Base-by-base conservation (phyloP, 2,888 invertebrate species). In the Coenonympha glycerion region DNA sequence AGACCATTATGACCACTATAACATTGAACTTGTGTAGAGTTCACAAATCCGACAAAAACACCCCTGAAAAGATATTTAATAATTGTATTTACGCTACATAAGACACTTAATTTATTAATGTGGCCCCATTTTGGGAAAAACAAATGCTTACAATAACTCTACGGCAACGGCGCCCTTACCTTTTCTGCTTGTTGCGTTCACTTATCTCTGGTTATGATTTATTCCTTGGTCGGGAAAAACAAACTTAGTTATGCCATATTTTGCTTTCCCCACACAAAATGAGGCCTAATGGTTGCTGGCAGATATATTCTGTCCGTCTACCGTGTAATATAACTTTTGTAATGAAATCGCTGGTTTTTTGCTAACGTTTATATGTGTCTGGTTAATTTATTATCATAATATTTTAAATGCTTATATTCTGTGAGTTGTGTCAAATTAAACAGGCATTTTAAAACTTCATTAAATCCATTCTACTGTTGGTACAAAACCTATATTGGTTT, bases 71-170 rank as follows among this genome's bases (percentile, higher is more conserved):
- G n/a, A 16, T 15, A 21, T 16, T 28, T 39, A 19, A 21, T 40
- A 16, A 31, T 42, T 42, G 11, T 24, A 19, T 34, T 13, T 45
- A 37, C 31, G 40, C 31, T 22, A 36, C 6, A 44, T 18, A 74
- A 76, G 78, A 76, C 79, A 69, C 72, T 69, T 60, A 65, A 75
- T 73, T 75, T 71, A 79, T 82, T 80, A 77, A 78, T 74, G 76
- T 71, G 69, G 64, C 66, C 61, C 63, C 61, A 65, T 72, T 77
- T 76, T 73, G 66, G 59, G 55, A 52, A 74, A 79, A 79, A 45
- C 68, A 72, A 79, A 79, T 79, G 77, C 71, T 77, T 67, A 73
- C 67, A 75, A 78, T 79, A 77, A 74, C 68, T 74, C 69, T 65
- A 71, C 57, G 73, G 72, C 11, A 34, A 71, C 57, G 73, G 72